These are phyloP conservation scores for Xenopus petersii DNA, from an alignment of 2,797 vertebrate species.

Conservation along the genomic window DNA sequence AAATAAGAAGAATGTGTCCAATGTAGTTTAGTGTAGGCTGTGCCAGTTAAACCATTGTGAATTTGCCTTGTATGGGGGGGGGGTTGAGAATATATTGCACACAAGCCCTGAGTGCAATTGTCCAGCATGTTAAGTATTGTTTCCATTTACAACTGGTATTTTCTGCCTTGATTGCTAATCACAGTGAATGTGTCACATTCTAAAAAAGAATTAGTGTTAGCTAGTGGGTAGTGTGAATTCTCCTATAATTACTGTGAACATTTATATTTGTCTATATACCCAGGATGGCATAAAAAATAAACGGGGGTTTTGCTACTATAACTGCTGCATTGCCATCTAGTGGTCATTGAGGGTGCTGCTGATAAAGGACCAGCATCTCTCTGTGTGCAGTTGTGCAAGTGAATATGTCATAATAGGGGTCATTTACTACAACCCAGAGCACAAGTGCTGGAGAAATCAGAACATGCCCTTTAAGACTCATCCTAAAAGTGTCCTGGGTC, in stretches of 20 bases:
- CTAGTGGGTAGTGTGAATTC: constrained; percentile 40
- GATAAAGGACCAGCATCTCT: too few relatives aligned
- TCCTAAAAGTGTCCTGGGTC: too few relatives aligned
- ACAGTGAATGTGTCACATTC: constrained; percentile 37
- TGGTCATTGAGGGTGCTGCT: not conserved
- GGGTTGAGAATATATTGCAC: too few relatives aligned
- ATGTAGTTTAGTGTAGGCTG: too few relatives aligned
- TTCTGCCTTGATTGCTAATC: constrained; percentile 25
- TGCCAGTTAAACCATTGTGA: too few relatives aligned
- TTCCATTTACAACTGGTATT: constrained; percentile 8
- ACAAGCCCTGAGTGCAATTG: not conserved
- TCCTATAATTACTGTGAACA: constrained; percentile 32
- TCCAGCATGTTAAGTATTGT: constrained; percentile 13
- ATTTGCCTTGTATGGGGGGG: too few relatives aligned
- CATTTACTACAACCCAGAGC: too few relatives aligned
- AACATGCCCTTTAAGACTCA: too few relatives aligned
- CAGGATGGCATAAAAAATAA: not conserved
- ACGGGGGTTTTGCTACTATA: not conserved
- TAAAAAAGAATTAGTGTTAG: constrained; percentile 42
- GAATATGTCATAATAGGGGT: too few relatives aligned
- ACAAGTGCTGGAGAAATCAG: too few relatives aligned
- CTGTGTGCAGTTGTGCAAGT: too few relatives aligned
- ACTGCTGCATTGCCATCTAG: constrained; percentile 36
- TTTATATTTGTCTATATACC: constrained; percentile 15
- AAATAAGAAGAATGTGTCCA: too few relatives aligned